A percentile compares a stretch with the other conserved stretches of the same genome.
Conservation (phyloP, 2,797 vertebrate species). For the Sebastes matsubarae region DNA sequence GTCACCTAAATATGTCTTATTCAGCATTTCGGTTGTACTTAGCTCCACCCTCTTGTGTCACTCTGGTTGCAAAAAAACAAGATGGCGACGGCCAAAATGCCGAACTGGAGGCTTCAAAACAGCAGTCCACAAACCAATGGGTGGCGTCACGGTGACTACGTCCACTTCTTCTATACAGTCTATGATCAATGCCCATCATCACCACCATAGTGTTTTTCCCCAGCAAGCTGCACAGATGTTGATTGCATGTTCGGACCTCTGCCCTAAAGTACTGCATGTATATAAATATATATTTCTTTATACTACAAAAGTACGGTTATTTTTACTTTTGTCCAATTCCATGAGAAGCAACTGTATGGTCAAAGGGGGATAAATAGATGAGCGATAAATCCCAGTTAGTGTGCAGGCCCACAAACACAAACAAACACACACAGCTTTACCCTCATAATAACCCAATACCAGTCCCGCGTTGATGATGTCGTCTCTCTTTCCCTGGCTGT, state of each 20-base stretch:
- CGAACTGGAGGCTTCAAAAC: no score
- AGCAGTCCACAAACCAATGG: no score
- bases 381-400: not conserved
- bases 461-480: constrained; percentile 52
- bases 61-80: no score
- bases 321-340: not conserved
- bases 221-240: not conserved
- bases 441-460: constrained; percentile 33
- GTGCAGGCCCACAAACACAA: not conserved
- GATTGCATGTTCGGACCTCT: not conserved
- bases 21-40: no score
- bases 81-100: no score
- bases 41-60: no score
- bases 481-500: constrained; percentile 59
- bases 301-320: not conserved
- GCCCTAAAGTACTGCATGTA: not conserved
- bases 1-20: no score
- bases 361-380: not conserved
- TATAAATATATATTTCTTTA: not conserved
- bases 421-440: constrained; percentile 4
- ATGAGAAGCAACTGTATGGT: not conserved
- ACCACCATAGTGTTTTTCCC: not conserved
- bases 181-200: not conserved
- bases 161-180: no score
- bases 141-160: no score